Evolutionary conservation across 2,888 invertebrate genomes (phyloP).

Genomic region (Oxyteleia sp.): DNA sequence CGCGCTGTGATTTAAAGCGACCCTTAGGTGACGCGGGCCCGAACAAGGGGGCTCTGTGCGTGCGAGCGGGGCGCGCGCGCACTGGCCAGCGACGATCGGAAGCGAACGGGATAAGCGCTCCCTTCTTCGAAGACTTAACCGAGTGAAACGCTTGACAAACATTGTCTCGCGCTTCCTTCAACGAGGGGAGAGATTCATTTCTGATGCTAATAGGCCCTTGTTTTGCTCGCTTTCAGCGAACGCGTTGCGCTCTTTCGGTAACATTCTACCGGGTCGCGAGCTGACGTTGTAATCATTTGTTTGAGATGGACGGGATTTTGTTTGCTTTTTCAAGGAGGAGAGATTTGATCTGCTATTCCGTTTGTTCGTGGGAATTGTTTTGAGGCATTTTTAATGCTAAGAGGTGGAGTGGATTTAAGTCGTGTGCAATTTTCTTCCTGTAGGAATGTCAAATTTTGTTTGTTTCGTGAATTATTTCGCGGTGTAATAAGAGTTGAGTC

Average conservation of each 20-base stretch:
- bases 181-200: constrained; percentile 47
- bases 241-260: constrained; percentile 43
- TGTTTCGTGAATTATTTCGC: no score
- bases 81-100: constrained; percentile 73
- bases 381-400: constrained; percentile 1
- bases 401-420: no score
- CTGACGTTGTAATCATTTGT: constrained; percentile 46
- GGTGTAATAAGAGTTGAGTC: no score
- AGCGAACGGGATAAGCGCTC: constrained; percentile 46
- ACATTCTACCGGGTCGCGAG: constrained; percentile 11
- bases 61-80: constrained; percentile 7
- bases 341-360: constrained; percentile 6
- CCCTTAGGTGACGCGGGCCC: constrained; percentile 75
- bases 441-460: no score
- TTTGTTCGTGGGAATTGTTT: constrained; percentile 7
- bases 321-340: constrained; percentile 8
- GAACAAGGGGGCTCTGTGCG: constrained; percentile 49
- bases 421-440: no score
- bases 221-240: constrained; percentile 49
- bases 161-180: constrained; percentile 59
- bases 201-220: constrained; percentile 52
- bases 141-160: constrained; percentile 69
- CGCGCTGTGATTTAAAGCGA: constrained; percentile 81
- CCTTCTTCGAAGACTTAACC: constrained; percentile 59
- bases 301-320: constrained; percentile 24